Evolutionary conservation across 1,140 invertebrate species (phyloP).

Genomic region (Luehdorfia chinensis): DNA sequence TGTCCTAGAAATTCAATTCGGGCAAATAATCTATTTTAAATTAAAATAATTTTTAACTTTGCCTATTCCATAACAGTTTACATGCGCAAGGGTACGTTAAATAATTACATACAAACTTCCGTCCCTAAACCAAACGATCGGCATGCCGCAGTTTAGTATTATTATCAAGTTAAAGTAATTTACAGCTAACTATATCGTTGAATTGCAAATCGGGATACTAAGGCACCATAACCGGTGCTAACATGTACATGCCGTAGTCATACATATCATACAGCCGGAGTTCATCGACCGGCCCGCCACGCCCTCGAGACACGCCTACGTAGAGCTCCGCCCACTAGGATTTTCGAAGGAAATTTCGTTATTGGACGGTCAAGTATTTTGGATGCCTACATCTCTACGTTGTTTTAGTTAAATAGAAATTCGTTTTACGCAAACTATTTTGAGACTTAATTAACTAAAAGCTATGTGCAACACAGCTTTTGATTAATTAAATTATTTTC

Average conservation of each 20-base stretch:
- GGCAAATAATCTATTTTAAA: no score
- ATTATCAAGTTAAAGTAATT: conserved; percentile 12
- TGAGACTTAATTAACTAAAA: background rate
- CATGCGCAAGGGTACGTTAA: no score
- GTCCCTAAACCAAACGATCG: background rate
- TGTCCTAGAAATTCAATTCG: no score
- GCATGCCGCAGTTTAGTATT: background rate
- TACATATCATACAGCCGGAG: conserved; percentile 27
- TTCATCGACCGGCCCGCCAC: conserved; percentile 51
- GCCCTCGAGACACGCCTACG: conserved; percentile 46
- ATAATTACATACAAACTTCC: no score
- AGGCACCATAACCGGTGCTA: conserved; percentile 30
- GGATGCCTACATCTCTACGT: conserved; percentile 4
- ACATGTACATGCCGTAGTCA: conserved; percentile 18
- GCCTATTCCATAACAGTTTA: no score
- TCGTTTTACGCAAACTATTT: background rate
- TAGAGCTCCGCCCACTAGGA: conserved; percentile 39
- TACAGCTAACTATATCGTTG: conserved; percentile 34
- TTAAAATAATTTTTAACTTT: no score
- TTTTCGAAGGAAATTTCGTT: conserved; percentile 20
- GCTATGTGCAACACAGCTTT: background rate
- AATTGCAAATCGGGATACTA: conserved; percentile 53
- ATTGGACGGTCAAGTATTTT: conserved; percentile 1
- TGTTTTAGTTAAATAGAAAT: background rate
- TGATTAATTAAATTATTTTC: no score